Conservation (phyloP, 2,113 vertebrate genomes). For the Poeciliopsis prolifica region DNA sequence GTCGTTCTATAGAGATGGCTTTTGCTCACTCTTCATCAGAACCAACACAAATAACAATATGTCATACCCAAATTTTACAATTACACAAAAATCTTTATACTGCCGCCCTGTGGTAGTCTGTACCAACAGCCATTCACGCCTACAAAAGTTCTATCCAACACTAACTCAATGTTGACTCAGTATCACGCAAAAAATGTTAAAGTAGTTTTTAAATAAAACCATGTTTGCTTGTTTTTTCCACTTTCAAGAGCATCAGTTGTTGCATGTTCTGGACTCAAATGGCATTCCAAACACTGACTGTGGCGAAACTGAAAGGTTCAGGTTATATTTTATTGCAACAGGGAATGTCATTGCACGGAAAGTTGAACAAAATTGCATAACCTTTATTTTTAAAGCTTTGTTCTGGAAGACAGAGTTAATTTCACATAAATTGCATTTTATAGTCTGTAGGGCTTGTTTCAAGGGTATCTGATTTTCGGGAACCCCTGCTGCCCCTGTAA, state of each 20-base stretch:
- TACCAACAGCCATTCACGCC: neutral
- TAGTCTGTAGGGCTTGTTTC: too few species aligned
- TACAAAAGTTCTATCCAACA: neutral
- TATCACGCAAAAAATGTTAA: neutral
- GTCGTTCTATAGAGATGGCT: neutral
- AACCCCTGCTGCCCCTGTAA: too few species aligned
- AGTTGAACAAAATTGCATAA: slow-evolving; percentile 15
- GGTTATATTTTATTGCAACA: slow-evolving; percentile 10
- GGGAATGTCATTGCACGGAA: slow-evolving; percentile 13
- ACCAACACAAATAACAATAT: neutral
- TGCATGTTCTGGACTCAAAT: neutral
- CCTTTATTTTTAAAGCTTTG: slow-evolving; percentile 29
- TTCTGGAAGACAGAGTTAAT: slow-evolving; percentile 40
- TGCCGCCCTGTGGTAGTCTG: neutral
- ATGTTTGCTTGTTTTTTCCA: neutral
- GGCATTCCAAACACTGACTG: neutral
- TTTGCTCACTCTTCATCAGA: neutral
- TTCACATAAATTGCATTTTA: neutral
- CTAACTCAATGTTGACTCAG: neutral
- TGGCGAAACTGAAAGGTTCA: neutral
- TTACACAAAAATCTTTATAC: neutral
- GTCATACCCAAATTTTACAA: neutral
- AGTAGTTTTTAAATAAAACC: neutral
- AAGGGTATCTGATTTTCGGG: too few species aligned
- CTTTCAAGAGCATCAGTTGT: neutral